Conservation (phyloP, 2,797 vertebrate species). For the Manis crassicaudata region DNA sequence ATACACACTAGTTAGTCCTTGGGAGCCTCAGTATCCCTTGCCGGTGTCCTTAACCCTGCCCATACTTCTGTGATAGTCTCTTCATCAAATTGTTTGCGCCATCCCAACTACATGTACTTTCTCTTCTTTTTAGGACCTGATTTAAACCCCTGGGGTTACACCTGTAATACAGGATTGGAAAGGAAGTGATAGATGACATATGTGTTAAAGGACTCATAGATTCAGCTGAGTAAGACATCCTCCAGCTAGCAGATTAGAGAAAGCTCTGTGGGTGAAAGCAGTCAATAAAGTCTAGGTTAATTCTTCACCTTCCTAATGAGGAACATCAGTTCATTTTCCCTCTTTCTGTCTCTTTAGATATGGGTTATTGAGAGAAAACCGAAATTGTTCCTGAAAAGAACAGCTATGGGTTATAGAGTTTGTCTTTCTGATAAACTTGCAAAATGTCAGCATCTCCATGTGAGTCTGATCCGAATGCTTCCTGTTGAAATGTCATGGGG, state of each 20-base stretch:
- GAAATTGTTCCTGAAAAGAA: conserved; percentile 14
- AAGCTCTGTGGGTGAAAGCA: background rate
- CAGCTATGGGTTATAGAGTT: background rate
- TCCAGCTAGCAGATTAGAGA: background rate
- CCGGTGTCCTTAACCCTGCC: background rate
- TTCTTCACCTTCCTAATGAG: background rate
- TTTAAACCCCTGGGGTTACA: background rate
- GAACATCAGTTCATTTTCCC: background rate
- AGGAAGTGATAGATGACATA: background rate
- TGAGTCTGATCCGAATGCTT: background rate
- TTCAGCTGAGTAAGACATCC: background rate
- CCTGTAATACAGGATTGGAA: background rate
- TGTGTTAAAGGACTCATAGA: background rate
- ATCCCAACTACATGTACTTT: background rate
- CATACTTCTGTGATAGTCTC: background rate
- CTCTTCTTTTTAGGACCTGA: background rate
- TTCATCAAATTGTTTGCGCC: background rate
- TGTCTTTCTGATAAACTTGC: conserved; percentile 28
- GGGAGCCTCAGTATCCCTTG: background rate
- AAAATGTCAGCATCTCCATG: conserved; percentile 52
- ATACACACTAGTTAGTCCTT: background rate
- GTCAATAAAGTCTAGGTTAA: background rate
- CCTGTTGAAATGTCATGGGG: conserved; percentile 11
- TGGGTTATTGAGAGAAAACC: background rate
- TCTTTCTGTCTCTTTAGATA: background rate